These are phyloP conservation scores for Melieria picta DNA, from an alignment of 2,888 invertebrate species.

Conservation along the genomic window DNA sequence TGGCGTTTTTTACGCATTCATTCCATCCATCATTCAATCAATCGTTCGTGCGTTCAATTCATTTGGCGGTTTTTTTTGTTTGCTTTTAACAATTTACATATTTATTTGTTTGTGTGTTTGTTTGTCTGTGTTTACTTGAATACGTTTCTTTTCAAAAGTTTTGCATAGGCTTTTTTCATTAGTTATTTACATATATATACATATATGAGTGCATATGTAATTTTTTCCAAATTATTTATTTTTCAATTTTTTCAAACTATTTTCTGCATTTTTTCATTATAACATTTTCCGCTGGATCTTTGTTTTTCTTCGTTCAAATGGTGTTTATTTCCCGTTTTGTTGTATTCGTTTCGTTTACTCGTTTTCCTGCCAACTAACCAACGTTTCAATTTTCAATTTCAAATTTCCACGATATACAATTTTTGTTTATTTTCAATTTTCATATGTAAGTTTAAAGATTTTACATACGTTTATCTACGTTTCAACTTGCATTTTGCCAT, in stretches of 20 bases:
- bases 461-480: constrained; percentile 1
- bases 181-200: constrained; percentile 6
- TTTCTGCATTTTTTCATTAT: constrained; percentile 25
- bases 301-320: background rate
- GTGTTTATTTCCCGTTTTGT: constrained; percentile 25
- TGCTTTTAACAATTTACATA: constrained; percentile 25
- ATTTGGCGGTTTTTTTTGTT: constrained; percentile 25
- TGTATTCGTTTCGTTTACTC: constrained; percentile 26
- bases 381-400: constrained; percentile 16
- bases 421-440: constrained; percentile 19
- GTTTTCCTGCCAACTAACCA: constrained; percentile 17
- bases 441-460: background rate
- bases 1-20: background rate
- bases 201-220: constrained; percentile 20
- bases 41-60: constrained; percentile 18
- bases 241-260: constrained; percentile 16
- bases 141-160: constrained; percentile 39
- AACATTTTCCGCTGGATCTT: too few relatives aligned
- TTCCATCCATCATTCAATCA: too few relatives aligned
- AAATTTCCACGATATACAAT: constrained; percentile 1
- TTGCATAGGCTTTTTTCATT: constrained; percentile 28
- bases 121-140: constrained; percentile 24
- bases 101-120: constrained; percentile 14
- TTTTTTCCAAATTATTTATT: constrained; percentile 16
- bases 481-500: constrained; percentile 7